Evolutionary conservation across 2,113 vertebrate genomes (phyloP).

Genomic region (Rhizomys pruinosus): DNA sequence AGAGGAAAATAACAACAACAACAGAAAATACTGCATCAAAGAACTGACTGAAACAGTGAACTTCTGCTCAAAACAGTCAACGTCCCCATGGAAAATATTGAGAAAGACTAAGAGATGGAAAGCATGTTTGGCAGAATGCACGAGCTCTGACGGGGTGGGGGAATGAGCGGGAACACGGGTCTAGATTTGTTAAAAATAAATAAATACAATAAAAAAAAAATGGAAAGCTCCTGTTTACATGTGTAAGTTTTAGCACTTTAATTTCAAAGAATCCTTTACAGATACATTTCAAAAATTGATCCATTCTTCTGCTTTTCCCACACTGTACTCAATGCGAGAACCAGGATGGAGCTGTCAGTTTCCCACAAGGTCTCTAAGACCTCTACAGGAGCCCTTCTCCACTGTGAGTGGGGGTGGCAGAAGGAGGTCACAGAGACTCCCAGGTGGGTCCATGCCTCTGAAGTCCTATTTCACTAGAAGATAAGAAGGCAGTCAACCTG

Average conservation of each 20-base stretch:
- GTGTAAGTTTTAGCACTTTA: conserved; percentile 30
- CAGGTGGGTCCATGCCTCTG: background rate
- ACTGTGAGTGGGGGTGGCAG: background rate
- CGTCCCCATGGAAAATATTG: too few relatives aligned
- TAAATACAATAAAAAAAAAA: too few relatives aligned
- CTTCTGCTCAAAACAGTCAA: too few relatives aligned
- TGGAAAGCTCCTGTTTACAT: conserved; percentile 2
- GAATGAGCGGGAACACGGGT: too few relatives aligned
- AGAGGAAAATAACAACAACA: too few relatives aligned
- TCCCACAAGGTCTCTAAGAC: background rate
- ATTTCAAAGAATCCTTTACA: background rate
- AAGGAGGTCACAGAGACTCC: background rate
- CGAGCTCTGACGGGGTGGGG: too few relatives aligned
- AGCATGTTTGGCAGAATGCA: too few relatives aligned
- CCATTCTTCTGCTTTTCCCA: background rate
- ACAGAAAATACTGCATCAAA: too few relatives aligned
- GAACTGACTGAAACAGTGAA: too few relatives aligned
- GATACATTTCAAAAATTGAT: conserved; percentile 13
- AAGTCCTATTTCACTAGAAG: conserved; percentile 32
- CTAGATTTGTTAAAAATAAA: too few relatives aligned
- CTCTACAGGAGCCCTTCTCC: background rate
- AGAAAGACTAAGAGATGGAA: too few relatives aligned
- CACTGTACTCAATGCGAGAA: background rate
- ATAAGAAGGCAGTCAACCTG: background rate
- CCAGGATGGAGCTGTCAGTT: background rate